Evolutionary conservation across 2,888 invertebrate genomes (phyloP).

Genomic region (Eupithecia insigniata): DNA sequence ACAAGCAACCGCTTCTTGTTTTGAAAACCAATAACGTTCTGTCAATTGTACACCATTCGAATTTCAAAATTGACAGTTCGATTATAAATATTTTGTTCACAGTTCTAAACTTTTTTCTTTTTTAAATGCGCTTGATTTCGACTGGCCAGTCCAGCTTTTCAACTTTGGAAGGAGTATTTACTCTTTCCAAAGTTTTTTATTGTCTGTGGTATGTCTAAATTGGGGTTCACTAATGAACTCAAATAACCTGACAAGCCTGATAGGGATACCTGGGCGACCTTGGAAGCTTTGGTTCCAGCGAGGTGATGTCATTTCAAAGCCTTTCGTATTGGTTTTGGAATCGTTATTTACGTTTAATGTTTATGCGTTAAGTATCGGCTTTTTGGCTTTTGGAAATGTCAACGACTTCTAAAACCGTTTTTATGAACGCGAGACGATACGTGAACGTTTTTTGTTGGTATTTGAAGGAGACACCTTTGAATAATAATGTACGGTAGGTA

Average conservation of each 20-base stretch:
- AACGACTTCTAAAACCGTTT: conserved; percentile 27
- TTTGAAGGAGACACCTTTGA: neutral
- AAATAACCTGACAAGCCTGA: conserved; percentile 44
- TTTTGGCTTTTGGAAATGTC: conserved; percentile 35
- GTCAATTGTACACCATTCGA: conserved; percentile 41
- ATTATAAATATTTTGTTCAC: conserved; percentile 41
- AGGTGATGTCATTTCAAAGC: conserved; percentile 40
- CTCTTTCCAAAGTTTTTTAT: neutral
- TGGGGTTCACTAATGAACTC: conserved; percentile 52
- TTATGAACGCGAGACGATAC: conserved; percentile 1
- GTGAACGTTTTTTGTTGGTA: neutral
- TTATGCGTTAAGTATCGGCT: conserved; percentile 33
- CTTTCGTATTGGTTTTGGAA: conserved; percentile 32
- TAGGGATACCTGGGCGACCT: conserved; percentile 46
- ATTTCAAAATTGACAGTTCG: conserved; percentile 46
- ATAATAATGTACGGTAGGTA: neutral
- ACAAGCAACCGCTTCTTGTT: conserved; percentile 39
- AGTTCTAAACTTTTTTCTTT: conserved; percentile 25
- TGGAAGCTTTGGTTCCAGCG: conserved; percentile 39
- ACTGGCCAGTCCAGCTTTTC: conserved; percentile 29
- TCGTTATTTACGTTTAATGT: conserved; percentile 32
- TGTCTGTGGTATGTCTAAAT: conserved; percentile 36
- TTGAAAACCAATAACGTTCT: conserved; percentile 40
- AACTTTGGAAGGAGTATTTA: conserved; percentile 6
- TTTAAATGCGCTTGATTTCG: conserved; percentile 9